Base-by-base conservation (phyloP, 2,888 invertebrate genomes). In the Lithophane socia region DNA sequence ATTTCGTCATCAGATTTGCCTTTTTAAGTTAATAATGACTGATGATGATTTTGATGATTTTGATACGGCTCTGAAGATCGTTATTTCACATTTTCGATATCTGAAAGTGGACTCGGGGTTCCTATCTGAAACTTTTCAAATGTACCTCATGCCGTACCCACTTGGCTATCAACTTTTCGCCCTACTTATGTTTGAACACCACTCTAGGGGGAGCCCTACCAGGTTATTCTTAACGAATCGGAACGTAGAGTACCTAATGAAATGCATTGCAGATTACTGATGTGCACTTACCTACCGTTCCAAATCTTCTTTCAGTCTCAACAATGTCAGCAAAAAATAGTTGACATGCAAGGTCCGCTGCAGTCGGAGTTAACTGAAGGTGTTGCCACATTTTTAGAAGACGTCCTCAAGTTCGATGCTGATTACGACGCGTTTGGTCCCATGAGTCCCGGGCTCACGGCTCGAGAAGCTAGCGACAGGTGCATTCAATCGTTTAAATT, bases 391-490 rank as follows among this genome's bases (percentile, higher is more conserved):
- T 98, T 98, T 91, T 95, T 97, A 58, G 92, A 94, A 29, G 98
- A 98, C 79, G 98, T 98, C 4, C 92, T 97, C 44, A 95, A 97
- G 76, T 98, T 98, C 89, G 98, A 98, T 90, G 91, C 91, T 0
- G 98, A 98, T 88, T 98, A 98, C 90, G 98, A 98, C 24, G 89
- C 95, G n/a, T 97, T 97, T 90, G 99, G 99, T 1, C 99, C 99
- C 0, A 98, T 99, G 98, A 97, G 98, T 1, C 97, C 98, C 9
- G 99, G 98, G 2, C 97, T 99, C 49, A 95, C 98, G 1, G 98
- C 99, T 0, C 97, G 98, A 86, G 99, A 99, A 94, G 99, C 99
- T 37, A 98, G 98, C 87, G 98, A 99, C 93, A 97, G 98, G 96
- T 97, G 93, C 7, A 12, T 73, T 16, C 42, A 24, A 54, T 44